Base-by-base conservation (phyloP, 2,113 vertebrate species). In the Dipodomys ordii region DNA sequence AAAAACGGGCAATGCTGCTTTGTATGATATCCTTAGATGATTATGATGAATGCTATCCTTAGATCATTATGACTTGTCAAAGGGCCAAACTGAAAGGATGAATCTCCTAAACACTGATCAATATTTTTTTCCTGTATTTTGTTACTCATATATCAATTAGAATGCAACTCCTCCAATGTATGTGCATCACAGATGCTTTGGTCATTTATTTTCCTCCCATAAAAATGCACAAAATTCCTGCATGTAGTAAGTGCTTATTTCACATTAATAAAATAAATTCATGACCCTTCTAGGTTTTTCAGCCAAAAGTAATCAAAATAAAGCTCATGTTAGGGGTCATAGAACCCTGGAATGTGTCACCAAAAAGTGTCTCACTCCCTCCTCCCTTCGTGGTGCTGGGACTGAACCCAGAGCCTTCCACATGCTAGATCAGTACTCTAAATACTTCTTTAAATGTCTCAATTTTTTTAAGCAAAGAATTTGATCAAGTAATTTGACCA, bases 401-500 rank as follows among this genome's bases (percentile, higher is more conserved):
- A 57, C 15, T 57, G 53, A 57, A 57, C 53, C 15, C 53, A 13
- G 13, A 16, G 53, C 53, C 49, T 18, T 57, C 3, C 15, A 57
- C 15, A 57, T 57, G 53, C 53, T 16, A 57, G 53, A 16, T 13
- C 4, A 57, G 53, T 57, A 57, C 49, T 57, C 53, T 57, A 57
- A 57, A 57, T 57, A 57, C 15, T 57, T 57, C 53, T 57, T 57
- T 19, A 19, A 77, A 57, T 13, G 22, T 10, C 20, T 91, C 64
- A 44, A 30, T 35, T n/a, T 84, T 84, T 76, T 60, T 78, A 90
- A 81, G 64, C 39, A 32, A 90, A 93, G n/a, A 25, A 82, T 85
- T 18, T 78, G 46, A 92, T 69, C 87, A 80, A 97, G 82, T 44
- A 73, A 68, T 23, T 62, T 83, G 35, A 73, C 39, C 71, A 71